phyloP scores from a whole-genome alignment of 2,797 vertebrate genomes.

The Kryptolebias ocellatus region DNA sequence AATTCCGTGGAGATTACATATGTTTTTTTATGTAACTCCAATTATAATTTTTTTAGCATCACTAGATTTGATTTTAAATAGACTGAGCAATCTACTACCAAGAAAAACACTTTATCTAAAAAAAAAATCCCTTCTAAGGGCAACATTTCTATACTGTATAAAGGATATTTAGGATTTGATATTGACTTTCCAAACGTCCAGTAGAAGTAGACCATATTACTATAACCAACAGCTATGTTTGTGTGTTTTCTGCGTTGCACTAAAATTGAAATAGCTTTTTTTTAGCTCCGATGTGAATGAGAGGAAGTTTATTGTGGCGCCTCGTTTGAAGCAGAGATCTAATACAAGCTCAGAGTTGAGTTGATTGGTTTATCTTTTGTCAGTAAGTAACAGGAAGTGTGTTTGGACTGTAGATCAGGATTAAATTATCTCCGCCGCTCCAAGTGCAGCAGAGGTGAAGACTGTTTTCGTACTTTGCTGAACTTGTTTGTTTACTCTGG shows the following conservation, averaged over 20 bases:
- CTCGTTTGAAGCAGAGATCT: neutral
- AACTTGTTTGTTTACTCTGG: conserved; percentile 47
- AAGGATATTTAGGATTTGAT: neutral
- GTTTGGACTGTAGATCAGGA: conserved; percentile 12
- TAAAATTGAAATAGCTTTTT: too few relatives aligned
- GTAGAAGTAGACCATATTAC: neutral
- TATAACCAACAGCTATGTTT: neutral
- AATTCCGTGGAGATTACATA: neutral
- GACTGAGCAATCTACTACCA: neutral
- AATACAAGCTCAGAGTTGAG: conserved; percentile 10
- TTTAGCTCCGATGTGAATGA: too few relatives aligned
- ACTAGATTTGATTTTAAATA: neutral
- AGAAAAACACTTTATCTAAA: neutral
- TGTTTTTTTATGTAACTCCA: neutral
- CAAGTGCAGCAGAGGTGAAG: conserved; percentile 11
- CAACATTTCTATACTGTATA: neutral
- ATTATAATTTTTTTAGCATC: neutral
- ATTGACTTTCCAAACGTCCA: neutral
- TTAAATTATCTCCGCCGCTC: neutral
- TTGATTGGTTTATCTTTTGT: conserved; percentile 15
- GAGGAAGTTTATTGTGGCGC: too few relatives aligned
- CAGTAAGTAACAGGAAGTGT: conserved; percentile 4
- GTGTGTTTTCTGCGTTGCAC: too few relatives aligned
- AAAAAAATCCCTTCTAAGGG: too few relatives aligned
- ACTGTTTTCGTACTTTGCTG: conserved; percentile 14